A percentile compares a stretch with the other conserved stretches of the same genome.
Conservation (phyloP, 2,113 vertebrate species). For the Catagonus wagneri region DNA sequence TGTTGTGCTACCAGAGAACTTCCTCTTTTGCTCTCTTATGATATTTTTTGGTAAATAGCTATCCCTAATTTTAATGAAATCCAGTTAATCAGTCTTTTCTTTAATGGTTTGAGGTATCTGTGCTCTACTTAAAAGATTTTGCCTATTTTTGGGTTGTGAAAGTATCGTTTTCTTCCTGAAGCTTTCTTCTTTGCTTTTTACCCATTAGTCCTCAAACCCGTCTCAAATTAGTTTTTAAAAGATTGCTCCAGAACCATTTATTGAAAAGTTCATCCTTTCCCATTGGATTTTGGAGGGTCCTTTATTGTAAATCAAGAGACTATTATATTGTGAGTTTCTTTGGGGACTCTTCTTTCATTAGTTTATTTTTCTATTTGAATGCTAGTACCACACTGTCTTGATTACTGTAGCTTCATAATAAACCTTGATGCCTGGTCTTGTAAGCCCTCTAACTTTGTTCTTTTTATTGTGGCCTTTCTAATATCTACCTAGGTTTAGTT, state of each 20-base stretch:
- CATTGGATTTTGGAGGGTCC: background rate
- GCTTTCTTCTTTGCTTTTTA: slow-evolving; percentile 19
- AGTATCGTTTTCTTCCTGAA: slow-evolving; percentile 16
- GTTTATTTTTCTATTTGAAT: background rate
- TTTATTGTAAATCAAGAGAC: background rate
- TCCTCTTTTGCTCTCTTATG: slow-evolving; percentile 10
- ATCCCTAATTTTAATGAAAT: slow-evolving; percentile 15
- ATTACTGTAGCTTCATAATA: background rate
- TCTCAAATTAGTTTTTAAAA: background rate
- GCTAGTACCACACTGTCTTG: background rate
- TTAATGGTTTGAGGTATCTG: background rate
- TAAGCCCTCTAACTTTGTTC: slow-evolving; percentile 10
- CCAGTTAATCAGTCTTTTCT: background rate
- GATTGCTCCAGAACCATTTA: background rate
- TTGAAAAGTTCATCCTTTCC: background rate
- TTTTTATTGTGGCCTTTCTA: background rate
- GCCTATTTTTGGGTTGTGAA: background rate
- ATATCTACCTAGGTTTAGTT: background rate
- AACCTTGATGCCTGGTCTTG: background rate
- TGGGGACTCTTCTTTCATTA: background rate
- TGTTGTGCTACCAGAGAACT: background rate
- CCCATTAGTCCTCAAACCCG: background rate
- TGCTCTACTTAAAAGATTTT: background rate
- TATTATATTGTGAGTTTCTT: background rate
- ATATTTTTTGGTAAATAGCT: slow-evolving; percentile 14